A percentile compares a stretch with the other conserved stretches of the same genome.
Evolutionary conservation across 2,113 vertebrate genomes (phyloP).

Genomic region (Phyllostomus discolor): DNA sequence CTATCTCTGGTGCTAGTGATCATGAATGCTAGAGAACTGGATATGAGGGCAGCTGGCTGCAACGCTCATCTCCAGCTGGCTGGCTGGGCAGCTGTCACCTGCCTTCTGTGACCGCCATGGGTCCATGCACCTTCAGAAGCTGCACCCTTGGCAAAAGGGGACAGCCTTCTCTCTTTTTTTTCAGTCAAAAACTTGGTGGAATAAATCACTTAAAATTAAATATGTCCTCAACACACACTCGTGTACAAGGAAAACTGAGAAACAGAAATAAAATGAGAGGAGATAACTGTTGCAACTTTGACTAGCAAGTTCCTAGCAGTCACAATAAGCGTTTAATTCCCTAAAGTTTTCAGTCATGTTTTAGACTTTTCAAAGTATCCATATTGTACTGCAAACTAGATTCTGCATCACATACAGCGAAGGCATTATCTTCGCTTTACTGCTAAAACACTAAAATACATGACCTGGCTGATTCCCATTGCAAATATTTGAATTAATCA

Average conservation of each 20-base stretch:
- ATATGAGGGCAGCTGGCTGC: neutral
- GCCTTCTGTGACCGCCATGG: neutral
- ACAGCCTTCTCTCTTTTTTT: neutral
- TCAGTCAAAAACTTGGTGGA: neutral
- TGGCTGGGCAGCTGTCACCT: neutral
- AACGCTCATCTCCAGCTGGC: neutral
- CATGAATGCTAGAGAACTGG: neutral
- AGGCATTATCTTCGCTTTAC: neutral
- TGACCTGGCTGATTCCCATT: neutral
- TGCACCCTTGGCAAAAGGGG: neutral
- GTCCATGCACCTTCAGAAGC: neutral
- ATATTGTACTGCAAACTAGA: neutral
- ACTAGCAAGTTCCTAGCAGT: neutral
- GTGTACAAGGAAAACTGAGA: neutral
- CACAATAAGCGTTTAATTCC: neutral
- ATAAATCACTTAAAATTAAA: slow-evolving; percentile 4
- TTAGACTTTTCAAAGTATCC: slow-evolving; percentile 21
- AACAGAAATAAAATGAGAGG: neutral
- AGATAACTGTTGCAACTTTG: neutral
- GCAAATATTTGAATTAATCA: slow-evolving; percentile 52
- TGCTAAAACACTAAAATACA: neutral
- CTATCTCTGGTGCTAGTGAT: neutral
- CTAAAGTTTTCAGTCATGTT: slow-evolving; percentile 2
- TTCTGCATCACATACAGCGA: neutral
- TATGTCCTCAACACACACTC: neutral